Evolutionary conservation across 2,888 invertebrate genomes (phyloP).

Genomic region (Acrobeloides nanus): DNA sequence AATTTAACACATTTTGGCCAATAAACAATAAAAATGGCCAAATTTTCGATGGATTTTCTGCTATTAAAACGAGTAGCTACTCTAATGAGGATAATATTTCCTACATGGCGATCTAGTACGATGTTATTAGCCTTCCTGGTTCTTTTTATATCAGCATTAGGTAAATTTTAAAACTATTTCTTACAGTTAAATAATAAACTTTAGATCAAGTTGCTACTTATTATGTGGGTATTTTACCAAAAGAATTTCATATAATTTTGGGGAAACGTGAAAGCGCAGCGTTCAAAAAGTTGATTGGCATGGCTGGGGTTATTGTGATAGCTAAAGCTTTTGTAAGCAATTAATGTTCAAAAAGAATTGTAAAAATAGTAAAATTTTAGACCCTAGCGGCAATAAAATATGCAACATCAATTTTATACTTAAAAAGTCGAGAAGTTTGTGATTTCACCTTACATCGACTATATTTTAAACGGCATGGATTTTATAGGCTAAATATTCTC

Average conservation of each 20-base stretch:
- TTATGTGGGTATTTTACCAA: conserved; percentile 59
- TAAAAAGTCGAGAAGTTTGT: conserved; percentile 58
- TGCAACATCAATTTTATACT: conserved; percentile 57
- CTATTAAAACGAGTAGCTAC: conserved; percentile 55
- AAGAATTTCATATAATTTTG: conserved; percentile 41
- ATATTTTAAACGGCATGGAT: conserved; percentile 59
- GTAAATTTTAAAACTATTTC: conserved; percentile 31
- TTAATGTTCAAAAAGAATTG: conserved; percentile 29
- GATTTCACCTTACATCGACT: conserved; percentile 57
- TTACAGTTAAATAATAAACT: conserved; percentile 10
- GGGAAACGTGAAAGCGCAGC: conserved; percentile 29
- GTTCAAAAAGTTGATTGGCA: conserved; percentile 54
- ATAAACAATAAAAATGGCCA: no score
- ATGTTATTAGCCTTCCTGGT: conserved; percentile 53
- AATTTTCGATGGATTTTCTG: conserved; percentile 52
- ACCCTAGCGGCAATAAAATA: conserved; percentile 56
- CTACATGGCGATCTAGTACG: conserved; percentile 50
- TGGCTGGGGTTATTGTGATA: conserved; percentile 53
- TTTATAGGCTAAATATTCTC: conserved; percentile 57
- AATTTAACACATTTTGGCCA: no score
- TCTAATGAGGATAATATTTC: conserved; percentile 55
- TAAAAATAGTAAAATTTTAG: conserved; percentile 52
- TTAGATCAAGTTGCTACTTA: conserved; percentile 60
- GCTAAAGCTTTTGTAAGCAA: conserved; percentile 43
- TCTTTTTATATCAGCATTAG: conserved; percentile 52